Evolutionary conservation across 2,113 vertebrate species (phyloP).

Genomic region (Vulpes lagopus): DNA sequence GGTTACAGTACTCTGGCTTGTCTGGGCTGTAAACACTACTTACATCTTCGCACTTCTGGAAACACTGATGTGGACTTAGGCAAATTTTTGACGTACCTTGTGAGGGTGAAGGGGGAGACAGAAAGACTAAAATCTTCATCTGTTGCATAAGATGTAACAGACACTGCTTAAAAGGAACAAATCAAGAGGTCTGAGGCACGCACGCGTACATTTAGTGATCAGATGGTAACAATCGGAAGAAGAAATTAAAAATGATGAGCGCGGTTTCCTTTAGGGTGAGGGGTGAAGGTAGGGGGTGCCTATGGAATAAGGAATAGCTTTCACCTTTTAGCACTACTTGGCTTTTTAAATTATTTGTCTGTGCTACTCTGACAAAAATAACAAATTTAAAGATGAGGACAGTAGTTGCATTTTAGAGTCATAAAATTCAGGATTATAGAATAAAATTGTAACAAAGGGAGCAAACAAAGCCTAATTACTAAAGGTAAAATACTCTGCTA

Average conservation of each 20-base stretch:
- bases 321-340: neutral
- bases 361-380: conserved; percentile 9
- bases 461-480: neutral
- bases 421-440: neutral
- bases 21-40: neutral
- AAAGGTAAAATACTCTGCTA: neutral
- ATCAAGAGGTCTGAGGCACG: neutral
- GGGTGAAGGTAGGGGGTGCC: neutral
- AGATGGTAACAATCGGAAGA: neutral
- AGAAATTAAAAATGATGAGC: neutral
- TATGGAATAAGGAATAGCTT: neutral
- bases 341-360: conserved; percentile 9
- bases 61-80: neutral
- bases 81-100: neutral
- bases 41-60: neutral
- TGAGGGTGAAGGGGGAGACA: neutral
- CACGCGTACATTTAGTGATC: neutral
- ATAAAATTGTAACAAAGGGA: neutral
- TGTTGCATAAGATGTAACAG: neutral
- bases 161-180: neutral
- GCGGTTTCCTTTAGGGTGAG: neutral
- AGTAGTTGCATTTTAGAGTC: neutral
- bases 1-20: neutral
- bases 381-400: neutral
- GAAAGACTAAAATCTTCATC: neutral